Evolutionary conservation across 2,113 vertebrate genomes (phyloP).

Genomic region (western clawed frog (Xenopus tropicalis)): DNA sequence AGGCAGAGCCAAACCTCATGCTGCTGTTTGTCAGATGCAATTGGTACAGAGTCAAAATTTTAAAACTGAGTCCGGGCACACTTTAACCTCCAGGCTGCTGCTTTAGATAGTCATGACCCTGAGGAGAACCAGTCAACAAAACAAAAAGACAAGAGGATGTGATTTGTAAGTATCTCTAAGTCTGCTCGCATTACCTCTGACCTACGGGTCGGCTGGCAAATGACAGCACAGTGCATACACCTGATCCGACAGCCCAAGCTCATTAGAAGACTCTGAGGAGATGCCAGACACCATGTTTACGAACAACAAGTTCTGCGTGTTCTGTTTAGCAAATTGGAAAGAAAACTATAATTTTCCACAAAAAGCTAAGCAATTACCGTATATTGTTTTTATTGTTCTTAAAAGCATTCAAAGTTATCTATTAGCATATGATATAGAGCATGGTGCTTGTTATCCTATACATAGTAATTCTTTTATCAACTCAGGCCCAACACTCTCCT

Average conservation of each 20-base stretch:
- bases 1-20: conserved; percentile 74
- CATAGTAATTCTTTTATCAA: too few species aligned
- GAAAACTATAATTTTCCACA: conserved; percentile 57
- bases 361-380: conserved; percentile 25
- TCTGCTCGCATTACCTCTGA: conserved; percentile 74
- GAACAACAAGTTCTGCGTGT: conserved; percentile 65
- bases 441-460: too few species aligned
- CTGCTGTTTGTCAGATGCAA: conserved; percentile 74
- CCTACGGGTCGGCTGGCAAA: conserved; percentile 74
- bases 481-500: too few species aligned
- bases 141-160: conserved; percentile 80
- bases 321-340: conserved; percentile 62
- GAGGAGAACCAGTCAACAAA: conserved; percentile 82
- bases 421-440: too few species aligned
- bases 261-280: conserved; percentile 72
- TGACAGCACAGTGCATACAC: conserved; percentile 76
- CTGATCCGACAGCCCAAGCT: conserved; percentile 78
- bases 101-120: conserved; percentile 79
- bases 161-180: conserved; percentile 78
- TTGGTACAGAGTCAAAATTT: conserved; percentile 78
- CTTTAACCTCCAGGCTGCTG: conserved; percentile 79
- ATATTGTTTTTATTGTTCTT: neutral
- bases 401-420: too few species aligned
- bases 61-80: conserved; percentile 74
- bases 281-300: conserved; percentile 39